Evolutionary conservation across 2,888 invertebrate species (phyloP), one percentile per base, ranked within the genome.

Genomic region (Alloplasta piceator): DNA sequence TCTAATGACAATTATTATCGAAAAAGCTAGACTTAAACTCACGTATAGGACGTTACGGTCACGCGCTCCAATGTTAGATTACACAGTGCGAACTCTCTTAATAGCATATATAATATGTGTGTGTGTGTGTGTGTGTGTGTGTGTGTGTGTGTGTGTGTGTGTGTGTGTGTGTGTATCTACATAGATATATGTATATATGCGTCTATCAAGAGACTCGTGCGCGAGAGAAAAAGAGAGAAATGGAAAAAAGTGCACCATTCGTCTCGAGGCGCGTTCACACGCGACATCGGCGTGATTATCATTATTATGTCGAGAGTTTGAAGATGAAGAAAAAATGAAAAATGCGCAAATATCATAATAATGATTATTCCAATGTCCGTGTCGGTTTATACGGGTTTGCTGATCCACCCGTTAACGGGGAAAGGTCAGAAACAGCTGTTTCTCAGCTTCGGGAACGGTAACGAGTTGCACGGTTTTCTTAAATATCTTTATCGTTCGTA

Each of bases 401-500:
- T 12, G 16, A 63, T 56, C 10, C 60, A 14, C 67, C 80, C 80
- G 74, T n/a, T 58, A 64, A 16, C 16, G 66, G 16, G 60, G 14
- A 80, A 83, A 85, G 78, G 82, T 83, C 82, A 77, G 67, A 67
- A 61, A 61, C 39, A 39, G 38, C 6, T 36, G 14, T 50, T 63
- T 79, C 48, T 58, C 50, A 74, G 72, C 78, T 85, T 84, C 82
- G 83, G 76, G 79, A 83, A 82, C 78, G 81, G 64, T 80, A 87
- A 85, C 86, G 82, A 84, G 87, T 85, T 87, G 26, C 70, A 63
- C 50, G 39, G 60, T 41, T 55, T 71, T 58, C 78, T 39, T 14
- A 14, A 61, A 66, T 48, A 58, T 41, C 56, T 74, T 60, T n/a
- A 58, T 74, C 56, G 56, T 38, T 63, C 36, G 50, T 14, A n/a